These are phyloP conservation scores for Deilephila elpenor DNA, from an alignment of 2,888 invertebrate species.

Conservation along the genomic window DNA sequence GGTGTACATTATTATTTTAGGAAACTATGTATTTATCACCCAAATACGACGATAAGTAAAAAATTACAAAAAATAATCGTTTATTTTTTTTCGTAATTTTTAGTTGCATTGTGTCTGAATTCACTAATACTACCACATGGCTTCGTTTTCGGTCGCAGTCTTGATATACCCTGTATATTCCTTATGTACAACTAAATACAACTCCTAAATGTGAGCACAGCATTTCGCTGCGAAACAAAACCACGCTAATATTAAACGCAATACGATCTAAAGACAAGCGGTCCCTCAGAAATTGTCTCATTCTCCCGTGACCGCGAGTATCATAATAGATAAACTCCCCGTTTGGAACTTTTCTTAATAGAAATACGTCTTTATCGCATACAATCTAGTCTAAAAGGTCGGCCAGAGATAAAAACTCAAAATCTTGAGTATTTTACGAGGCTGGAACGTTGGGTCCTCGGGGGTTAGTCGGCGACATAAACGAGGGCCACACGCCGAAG, in stretches of 20 bases:
- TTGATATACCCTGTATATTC: no score
- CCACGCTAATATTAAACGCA: background rate
- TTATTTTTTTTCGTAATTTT: no score
- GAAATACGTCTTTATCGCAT: slow-evolving; percentile 21
- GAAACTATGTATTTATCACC: no score
- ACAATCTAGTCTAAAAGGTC: slow-evolving; percentile 21
- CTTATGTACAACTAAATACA: no score
- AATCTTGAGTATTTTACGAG: slow-evolving; percentile 19
- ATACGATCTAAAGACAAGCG: background rate
- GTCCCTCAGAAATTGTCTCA: background rate
- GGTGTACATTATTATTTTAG: no score
- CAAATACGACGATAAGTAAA: no score
- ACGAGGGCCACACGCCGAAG: slow-evolving; percentile 22
- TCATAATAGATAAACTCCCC: slow-evolving; percentile 21
- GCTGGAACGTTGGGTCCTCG: slow-evolving; percentile 10
- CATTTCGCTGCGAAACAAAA: background rate
- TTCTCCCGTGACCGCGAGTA: background rate
- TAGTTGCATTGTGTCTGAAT: no score
- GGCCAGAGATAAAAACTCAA: slow-evolving; percentile 12
- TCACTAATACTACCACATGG: no score
- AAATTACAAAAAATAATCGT: no score
- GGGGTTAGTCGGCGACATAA: slow-evolving; percentile 7
- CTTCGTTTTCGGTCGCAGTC: no score
- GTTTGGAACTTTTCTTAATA: slow-evolving; percentile 19
- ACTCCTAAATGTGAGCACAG: no score